Base-by-base conservation (phyloP, 1,140 invertebrate species). In the Glomeris maerens region DNA sequence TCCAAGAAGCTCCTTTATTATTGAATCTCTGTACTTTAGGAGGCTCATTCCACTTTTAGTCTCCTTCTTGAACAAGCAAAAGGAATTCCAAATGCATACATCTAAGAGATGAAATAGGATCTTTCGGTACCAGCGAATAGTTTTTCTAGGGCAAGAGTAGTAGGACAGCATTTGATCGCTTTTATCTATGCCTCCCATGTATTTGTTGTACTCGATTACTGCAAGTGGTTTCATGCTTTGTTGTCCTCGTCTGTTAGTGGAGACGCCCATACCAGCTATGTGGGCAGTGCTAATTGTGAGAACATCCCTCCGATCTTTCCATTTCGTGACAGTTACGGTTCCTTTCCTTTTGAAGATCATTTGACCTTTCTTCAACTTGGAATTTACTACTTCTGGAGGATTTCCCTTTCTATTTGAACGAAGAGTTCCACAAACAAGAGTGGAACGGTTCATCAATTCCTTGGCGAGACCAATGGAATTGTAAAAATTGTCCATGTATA, bases 221-320 rank as follows among this genome's bases (percentile, higher is more conserved):
- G 41, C 41, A 42, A 17, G 10, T 5, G 41, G 41, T 20, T 42
- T 42, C 7, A 42, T 4, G 17, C 23, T 42, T 20, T 42, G 41
- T 10, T 42, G 41, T 20, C 23, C 23, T 42, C 41, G 17, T 10
- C 23, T 17, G 17, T 42, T 17, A 20, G 5, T 5, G 20, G 17
- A 17, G 17, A 20, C 41, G 5, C 17, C 5, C 41, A 42, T 42
- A 20, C 23, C 41, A 42, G 41, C 41, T 42, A 20, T 42, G 20
- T 42, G 41, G 7, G 41, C 41, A 20, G 17, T 42, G 20, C 7
- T 10, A 5, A 42, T 17, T 17, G 17, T 22, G 5, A 20, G 23
- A 42, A 42, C 41, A 42, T 42, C 41, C 17, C 41, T 4, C 7
- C 10, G 17, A 20, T 42, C 41, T 22, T 42, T 42, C 41, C 41